Evolutionary conservation across 2,888 invertebrate species (phyloP).

Genomic region (Acleris laterana): DNA sequence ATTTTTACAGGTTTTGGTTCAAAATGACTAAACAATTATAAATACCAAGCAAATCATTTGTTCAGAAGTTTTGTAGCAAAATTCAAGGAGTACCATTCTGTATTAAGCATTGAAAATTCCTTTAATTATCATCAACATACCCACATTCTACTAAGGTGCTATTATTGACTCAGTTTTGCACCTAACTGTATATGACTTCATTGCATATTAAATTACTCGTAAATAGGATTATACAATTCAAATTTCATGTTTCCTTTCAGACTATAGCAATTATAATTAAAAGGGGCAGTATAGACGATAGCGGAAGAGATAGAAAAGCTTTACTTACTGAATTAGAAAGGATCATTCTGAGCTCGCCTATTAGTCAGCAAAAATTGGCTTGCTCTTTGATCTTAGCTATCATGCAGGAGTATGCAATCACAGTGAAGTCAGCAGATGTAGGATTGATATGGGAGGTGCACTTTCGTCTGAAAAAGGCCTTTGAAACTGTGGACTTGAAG

Average conservation of each 20-base stretch:
- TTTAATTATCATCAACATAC: too few relatives aligned
- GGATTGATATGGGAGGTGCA: slow-evolving; percentile 95
- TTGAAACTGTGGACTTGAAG: slow-evolving; percentile 92
- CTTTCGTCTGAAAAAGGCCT: slow-evolving; percentile 91
- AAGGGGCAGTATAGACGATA: slow-evolving; percentile 90
- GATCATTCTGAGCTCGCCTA: slow-evolving; percentile 91
- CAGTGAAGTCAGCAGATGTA: slow-evolving; percentile 93
- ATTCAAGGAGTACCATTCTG: too few relatives aligned
- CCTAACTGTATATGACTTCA: too few relatives aligned
- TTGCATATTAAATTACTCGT: neutral
- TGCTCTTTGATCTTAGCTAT: slow-evolving; percentile 92
- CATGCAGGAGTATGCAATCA: slow-evolving; percentile 94
- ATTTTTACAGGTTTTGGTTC: too few relatives aligned
- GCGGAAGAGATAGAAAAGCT: slow-evolving; percentile 87
- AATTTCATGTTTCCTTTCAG: slow-evolving; percentile 66
- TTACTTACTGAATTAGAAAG: slow-evolving; percentile 90
- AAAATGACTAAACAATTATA: too few relatives aligned
- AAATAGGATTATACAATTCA: neutral
- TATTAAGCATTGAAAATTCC: too few relatives aligned
- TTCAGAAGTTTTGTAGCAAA: too few relatives aligned
- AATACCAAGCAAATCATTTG: too few relatives aligned
- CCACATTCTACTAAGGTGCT: too few relatives aligned
- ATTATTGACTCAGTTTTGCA: too few relatives aligned
- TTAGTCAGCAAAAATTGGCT: slow-evolving; percentile 91
- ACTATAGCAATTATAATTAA: slow-evolving; percentile 95